These are phyloP conservation scores for Nyctereutes procyonoides DNA, from an alignment of 2,113 vertebrate species.

Conservation along the genomic window DNA sequence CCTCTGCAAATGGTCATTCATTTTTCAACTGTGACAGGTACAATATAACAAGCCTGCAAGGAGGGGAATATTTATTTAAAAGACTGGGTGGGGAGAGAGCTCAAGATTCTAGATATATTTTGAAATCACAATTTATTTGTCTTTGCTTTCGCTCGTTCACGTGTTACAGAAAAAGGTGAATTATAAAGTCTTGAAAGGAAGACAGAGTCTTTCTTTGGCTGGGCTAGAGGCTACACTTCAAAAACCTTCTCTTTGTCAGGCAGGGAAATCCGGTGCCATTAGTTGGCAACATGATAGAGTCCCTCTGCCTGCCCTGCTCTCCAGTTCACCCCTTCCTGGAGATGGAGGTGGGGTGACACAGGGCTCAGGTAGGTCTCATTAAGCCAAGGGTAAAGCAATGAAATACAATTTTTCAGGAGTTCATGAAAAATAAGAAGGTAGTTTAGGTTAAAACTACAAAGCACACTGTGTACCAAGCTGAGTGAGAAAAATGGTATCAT, in stretches of 20 bases:
- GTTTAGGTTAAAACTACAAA: neutral
- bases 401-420: neutral
- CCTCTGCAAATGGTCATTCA: neutral
- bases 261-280: neutral
- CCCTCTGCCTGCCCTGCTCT: neutral
- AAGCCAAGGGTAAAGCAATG: neutral
- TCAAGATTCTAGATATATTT: neutral
- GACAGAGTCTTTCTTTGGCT: neutral
- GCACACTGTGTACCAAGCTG: neutral
- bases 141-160: neutral
- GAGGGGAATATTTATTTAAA: neutral
- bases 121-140: neutral
- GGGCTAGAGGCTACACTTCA: neutral
- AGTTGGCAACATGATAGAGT: neutral
- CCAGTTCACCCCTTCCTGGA: neutral
- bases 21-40: neutral
- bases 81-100: neutral
- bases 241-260: neutral
- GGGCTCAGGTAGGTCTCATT: neutral
- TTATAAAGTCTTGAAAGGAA: neutral
- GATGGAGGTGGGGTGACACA: neutral
- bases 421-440: neutral
- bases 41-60: neutral
- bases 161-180: neutral
- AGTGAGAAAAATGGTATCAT: neutral